phyloP scores from a whole-genome alignment of 2,113 vertebrate genomes.

The Muntiacus muntjak region DNA sequence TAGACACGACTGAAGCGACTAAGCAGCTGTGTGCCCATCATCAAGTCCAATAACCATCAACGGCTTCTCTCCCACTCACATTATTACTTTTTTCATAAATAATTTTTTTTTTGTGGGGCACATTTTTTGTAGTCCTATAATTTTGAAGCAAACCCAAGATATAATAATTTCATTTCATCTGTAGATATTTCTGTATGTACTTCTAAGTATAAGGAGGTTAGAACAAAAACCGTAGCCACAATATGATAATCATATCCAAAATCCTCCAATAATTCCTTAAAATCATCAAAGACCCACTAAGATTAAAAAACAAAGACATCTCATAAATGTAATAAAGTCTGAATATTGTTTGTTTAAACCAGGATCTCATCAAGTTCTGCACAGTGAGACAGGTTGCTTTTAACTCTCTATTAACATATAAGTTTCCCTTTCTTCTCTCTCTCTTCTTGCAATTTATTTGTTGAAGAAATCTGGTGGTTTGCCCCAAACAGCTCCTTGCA shows the following conservation, averaged over 20 bases:
- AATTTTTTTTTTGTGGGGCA: not conserved
- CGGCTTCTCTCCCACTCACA: not conserved
- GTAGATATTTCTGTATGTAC: not conserved
- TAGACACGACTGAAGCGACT: not conserved
- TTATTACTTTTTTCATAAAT: not conserved
- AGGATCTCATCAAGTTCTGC: not conserved
- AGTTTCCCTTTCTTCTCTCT: not conserved
- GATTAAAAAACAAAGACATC: not conserved
- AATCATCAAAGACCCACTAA: not conserved
- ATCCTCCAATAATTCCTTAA: not conserved
- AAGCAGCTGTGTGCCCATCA: not conserved
- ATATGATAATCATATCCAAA: not conserved
- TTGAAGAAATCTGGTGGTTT: not conserved
- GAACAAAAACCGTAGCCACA: not conserved
- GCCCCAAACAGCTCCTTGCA: not conserved
- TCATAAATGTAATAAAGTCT: not conserved
- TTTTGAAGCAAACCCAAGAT: not conserved
- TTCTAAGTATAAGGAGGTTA: not conserved
- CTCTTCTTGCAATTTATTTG: not conserved
- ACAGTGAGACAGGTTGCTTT: not conserved
- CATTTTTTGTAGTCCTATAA: not conserved
- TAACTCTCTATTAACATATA: not conserved
- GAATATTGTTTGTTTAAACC: not conserved
- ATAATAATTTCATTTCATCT: not conserved
- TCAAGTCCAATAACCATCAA: not conserved